Evolutionary conservation across 2,113 vertebrate genomes (phyloP).

Genomic region (Gorsachius goisagi): DNA sequence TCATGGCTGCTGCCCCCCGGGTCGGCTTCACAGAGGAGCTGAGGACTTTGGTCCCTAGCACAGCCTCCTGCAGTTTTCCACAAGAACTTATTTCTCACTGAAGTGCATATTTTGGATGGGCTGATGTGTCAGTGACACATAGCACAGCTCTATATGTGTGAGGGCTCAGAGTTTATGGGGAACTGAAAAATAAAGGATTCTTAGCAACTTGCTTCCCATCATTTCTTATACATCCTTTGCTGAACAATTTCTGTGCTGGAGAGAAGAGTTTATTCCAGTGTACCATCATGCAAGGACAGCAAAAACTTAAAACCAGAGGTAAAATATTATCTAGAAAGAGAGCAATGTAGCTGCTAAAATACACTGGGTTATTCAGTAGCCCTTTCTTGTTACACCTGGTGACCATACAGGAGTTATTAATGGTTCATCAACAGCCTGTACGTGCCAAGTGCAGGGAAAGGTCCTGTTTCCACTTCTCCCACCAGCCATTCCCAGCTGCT

Average conservation of each 20-base stretch:
- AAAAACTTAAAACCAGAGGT: conserved; percentile 27
- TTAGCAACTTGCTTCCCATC: neutral
- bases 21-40: neutral
- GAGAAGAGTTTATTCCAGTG: neutral
- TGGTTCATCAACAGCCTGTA: neutral
- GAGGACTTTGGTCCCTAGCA: neutral
- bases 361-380: conserved; percentile 32
- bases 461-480: neutral
- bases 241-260: neutral
- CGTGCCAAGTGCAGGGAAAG: neutral
- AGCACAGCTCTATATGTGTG: neutral
- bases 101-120: neutral
- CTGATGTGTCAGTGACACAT: neutral
- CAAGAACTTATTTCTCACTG: neutral
- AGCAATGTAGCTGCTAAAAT: neutral
- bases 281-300: conserved; percentile 4
- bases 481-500: neutral
- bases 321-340: conserved; percentile 36
- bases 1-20: neutral
- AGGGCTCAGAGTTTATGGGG: neutral
- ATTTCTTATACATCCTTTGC: neutral
- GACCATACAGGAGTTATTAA: neutral
- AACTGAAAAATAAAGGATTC: neutral
- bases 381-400: neutral
- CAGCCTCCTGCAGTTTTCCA: neutral